Conservation (phyloP, 2,113 vertebrate genomes). For the Scytalopus superciliaris region DNA sequence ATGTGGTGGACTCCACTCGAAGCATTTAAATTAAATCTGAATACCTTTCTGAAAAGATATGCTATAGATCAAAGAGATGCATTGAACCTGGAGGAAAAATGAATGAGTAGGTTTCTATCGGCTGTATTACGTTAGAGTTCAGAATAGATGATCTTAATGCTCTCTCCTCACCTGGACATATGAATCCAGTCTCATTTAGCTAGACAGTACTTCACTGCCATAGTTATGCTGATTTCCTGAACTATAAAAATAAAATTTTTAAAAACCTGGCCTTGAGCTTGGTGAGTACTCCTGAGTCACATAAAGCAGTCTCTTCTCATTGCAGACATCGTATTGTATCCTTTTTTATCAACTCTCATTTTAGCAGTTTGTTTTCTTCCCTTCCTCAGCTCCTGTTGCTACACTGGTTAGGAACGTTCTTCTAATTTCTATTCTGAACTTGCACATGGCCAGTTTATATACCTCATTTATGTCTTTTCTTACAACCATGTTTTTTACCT, state of each 20-base stretch:
- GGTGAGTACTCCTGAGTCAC: not conserved
- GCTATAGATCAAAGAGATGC: constrained; percentile 20
- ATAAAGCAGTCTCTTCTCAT: not conserved
- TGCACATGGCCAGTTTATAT: not conserved
- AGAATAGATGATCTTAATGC: not conserved
- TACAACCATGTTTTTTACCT: not conserved
- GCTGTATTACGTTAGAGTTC: not conserved
- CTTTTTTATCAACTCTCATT: not conserved
- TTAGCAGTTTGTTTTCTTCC: not conserved
- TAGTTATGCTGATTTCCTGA: not conserved
- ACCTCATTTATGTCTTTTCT: not conserved
- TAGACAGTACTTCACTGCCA: not conserved
- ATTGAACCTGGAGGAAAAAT: not conserved
- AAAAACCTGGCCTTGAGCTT: not conserved
- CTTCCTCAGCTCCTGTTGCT: not conserved
- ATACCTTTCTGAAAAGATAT: constrained; percentile 25
- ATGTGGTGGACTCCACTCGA: not conserved
- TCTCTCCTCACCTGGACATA: constrained; percentile 8
- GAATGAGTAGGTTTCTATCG: not conserved
- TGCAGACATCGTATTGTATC: not conserved
- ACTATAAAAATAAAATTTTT: not conserved
- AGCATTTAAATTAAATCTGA: constrained; percentile 31
- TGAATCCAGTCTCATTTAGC: not conserved
- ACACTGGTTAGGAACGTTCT: not conserved
- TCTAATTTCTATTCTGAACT: not conserved